phyloP scores from a whole-genome alignment of 2,113 vertebrate species.

The Oceanodroma tethys region DNA sequence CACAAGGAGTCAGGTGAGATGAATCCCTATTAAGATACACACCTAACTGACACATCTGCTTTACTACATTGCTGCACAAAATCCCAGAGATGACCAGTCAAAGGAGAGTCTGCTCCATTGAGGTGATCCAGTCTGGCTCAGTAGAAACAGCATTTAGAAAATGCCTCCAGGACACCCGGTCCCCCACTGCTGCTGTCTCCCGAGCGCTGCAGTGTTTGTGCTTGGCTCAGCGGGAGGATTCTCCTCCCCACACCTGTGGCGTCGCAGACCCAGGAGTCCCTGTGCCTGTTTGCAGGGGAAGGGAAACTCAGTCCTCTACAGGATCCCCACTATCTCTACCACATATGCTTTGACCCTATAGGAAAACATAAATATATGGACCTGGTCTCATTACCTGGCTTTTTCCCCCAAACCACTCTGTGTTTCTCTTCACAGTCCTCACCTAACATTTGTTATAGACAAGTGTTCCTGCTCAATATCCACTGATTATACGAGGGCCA shows the following conservation, averaged over 20 bases:
- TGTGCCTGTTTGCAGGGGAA: not conserved
- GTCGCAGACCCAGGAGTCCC: rapidly evolving
- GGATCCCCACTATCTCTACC: not conserved
- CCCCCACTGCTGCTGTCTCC: not conserved
- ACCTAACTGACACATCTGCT: not conserved
- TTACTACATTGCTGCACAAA: not conserved
- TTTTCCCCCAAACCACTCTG: rapidly evolving
- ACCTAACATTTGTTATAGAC: not conserved
- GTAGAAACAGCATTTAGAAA: not conserved
- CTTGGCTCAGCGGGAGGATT: not conserved
- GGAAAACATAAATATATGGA: not conserved
- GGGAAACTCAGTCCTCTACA: not conserved
- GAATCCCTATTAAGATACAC: not conserved
- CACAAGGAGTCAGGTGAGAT: not conserved
- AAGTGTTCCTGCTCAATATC: not conserved
- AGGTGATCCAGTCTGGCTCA: not conserved
- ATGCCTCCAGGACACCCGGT: not conserved
- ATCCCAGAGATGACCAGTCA: not conserved
- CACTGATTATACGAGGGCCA: not conserved
- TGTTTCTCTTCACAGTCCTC: not conserved
- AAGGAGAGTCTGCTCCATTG: not conserved
- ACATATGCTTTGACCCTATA: not conserved
- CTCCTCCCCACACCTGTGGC: not conserved
- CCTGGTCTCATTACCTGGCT: not conserved
- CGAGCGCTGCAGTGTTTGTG: not conserved